Percentiles rank a stretch among this genome's conserved stretches.
Conservation (phyloP, 2,113 vertebrate genomes). For the Tetrao urogallus region DNA sequence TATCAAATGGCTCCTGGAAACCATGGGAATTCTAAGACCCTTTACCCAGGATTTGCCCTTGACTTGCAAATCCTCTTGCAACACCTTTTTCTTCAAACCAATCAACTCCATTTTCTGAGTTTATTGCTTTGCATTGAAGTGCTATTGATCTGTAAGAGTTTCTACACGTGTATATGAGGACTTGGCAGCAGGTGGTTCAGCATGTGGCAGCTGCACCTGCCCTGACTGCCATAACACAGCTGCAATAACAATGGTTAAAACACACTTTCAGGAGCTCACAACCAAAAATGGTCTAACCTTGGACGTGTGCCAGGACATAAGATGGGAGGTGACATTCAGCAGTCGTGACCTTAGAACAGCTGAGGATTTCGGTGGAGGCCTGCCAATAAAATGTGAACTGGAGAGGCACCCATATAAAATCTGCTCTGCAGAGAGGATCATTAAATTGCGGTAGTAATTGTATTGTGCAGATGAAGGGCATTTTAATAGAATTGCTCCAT, state of each 20-base stretch:
- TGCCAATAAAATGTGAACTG: background rate
- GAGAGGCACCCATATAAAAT: background rate
- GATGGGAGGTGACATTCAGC: background rate
- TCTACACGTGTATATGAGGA: background rate
- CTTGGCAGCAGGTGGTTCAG: background rate
- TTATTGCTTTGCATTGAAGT: background rate
- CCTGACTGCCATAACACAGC: background rate
- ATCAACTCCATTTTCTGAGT: background rate
- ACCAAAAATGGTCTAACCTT: background rate
- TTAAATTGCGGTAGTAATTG: background rate
- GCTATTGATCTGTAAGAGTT: background rate
- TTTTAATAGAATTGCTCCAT: background rate
- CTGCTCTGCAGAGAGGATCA: background rate
- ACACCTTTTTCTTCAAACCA: background rate
- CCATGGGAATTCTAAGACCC: background rate
- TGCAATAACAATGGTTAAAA: background rate
- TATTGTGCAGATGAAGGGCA: background rate
- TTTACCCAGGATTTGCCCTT: rapidly evolving
- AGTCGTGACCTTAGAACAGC: background rate
- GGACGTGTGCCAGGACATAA: background rate
- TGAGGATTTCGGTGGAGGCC: background rate
- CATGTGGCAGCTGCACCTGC: background rate
- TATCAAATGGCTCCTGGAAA: background rate
- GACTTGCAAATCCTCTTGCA: background rate
- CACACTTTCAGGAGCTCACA: background rate